phyloP scores from a whole-genome alignment of 2,797 vertebrate species.

The Vultur gryphus region DNA sequence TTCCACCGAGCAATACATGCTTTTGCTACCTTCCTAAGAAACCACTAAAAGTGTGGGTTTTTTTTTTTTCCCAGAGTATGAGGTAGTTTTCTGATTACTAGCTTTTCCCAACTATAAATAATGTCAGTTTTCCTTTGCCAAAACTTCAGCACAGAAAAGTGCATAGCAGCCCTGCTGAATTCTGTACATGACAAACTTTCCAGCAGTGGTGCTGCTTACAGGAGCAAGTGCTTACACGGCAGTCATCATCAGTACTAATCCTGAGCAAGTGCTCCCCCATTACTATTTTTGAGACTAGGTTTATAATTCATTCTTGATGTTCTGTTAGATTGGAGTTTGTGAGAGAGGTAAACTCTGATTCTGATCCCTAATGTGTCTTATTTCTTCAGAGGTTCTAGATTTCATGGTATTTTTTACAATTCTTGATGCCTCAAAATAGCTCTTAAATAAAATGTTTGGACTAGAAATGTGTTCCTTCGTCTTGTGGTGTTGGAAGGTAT shows the following conservation, averaged over 20 bases:
- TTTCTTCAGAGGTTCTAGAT: neutral
- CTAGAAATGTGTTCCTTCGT: neutral
- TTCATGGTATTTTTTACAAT: neutral
- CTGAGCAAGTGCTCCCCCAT: neutral
- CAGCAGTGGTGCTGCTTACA: no score
- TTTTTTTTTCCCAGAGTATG: neutral
- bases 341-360: neutral
- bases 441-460: neutral
- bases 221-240: rapidly evolving
- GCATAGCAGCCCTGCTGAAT: rapidly evolving
- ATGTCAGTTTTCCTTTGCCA: neutral
- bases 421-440: neutral
- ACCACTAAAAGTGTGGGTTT: neutral
- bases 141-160: no score
- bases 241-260: neutral
- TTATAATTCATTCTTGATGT: neutral
- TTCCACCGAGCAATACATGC: neutral
- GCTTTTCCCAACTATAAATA: neutral
- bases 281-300: neutral
- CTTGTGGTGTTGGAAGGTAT: neutral
- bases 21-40: neutral
- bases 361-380: neutral
- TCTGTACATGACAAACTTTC: neutral
- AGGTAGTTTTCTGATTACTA: neutral
- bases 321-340: neutral